Evolutionary conservation across 1,140 invertebrate species (phyloP), one percentile per base, ranked within the genome.

Genomic region (Drosophila athabasca): DNA sequence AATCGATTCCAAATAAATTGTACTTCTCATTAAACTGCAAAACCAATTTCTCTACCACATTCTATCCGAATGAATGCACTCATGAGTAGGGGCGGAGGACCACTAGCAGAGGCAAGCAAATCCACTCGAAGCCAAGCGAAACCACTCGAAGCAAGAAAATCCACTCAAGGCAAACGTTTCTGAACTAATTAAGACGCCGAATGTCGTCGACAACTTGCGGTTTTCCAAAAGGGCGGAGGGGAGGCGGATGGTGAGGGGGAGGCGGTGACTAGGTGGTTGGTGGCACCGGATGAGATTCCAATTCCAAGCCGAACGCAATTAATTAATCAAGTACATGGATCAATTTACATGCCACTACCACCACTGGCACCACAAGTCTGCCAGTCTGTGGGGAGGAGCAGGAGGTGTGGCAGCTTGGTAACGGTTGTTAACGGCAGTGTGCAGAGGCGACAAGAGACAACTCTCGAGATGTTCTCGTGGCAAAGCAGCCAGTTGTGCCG

Each of bases 321-420:
- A 75, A 75, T 75, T 75, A 75, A 75, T 75, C 71, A 74, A 74
- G 71, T 74, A 48, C 71, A 53, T 61, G 58, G 71, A 74, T 74
- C 71, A 75, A 75, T 75, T 75, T 75, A 75, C 71, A 75, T 75
- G 61, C 64, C 51, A 53, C 31, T 61, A 49, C 64, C 64, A 69
- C 50, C 64, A 69, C 50, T 43, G 19, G 43, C 26, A 22, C 8
- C 17, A 19, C 17, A 19, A 19, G 17, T 19, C 17, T 19, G 1
- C 24, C 5, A 26, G 24, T 26, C 17, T 1, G 17, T 19, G 5
- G 0, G 22, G 46, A 19, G 22, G 11, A 19, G 22, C 13, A n/a
- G 17, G 19, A 51, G 69, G 61, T 62, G 71, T 57, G 62, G 71
- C 60, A 74, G 53, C 52, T 75, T 75, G 51, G 70, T 29, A 73